These are phyloP conservation scores for Eira barbara DNA, from an alignment of 2,113 vertebrate genomes.

Conservation along the genomic window DNA sequence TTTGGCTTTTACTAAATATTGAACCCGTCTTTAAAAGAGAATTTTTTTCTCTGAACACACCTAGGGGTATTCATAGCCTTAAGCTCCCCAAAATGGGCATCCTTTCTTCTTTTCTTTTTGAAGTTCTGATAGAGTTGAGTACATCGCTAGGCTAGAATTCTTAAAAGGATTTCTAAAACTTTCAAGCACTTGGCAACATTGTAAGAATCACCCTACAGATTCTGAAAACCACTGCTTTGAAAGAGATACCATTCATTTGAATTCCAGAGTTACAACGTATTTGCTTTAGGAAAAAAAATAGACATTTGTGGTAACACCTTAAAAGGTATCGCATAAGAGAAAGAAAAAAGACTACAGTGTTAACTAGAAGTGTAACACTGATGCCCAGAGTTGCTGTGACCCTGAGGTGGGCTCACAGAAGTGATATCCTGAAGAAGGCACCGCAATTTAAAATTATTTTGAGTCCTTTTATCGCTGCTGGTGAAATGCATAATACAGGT, in stretches of 20 bases:
- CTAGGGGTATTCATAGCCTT: not conserved
- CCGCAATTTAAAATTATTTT: not conserved
- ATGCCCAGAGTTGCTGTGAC: not conserved
- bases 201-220: not conserved
- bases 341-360: not conserved
- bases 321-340: not conserved
- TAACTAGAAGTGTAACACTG: not conserved
- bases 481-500: not conserved
- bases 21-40: not conserved
- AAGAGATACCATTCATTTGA: not conserved
- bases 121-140: not conserved
- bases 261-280: not conserved
- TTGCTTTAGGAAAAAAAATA: not conserved
- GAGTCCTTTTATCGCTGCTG: not conserved
- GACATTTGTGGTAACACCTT: not conserved
- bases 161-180: conserved; percentile 7
- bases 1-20: conserved; percentile 50
- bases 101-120: conserved; percentile 5
- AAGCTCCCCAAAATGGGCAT: not conserved
- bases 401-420: not conserved
- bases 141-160: not conserved
- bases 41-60: not conserved
- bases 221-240: conserved; percentile 2
- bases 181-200: not conserved
- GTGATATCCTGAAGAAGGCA: not conserved